Base-by-base conservation (phyloP, 2,797 vertebrate genomes). In the Mus spretus region DNA sequence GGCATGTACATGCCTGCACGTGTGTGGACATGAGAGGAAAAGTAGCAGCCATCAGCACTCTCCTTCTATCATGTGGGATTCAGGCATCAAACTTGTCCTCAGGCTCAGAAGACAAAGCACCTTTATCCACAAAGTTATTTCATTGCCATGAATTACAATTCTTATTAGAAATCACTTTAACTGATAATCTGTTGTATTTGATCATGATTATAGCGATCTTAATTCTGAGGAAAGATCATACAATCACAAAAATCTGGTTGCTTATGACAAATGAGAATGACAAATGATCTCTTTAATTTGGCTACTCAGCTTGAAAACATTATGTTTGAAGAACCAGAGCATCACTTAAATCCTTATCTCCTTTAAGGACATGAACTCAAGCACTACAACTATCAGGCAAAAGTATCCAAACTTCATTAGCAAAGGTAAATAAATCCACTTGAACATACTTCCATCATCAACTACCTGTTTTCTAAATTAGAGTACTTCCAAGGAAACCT, bases 401-500 rank as follows among this genome's bases (percentile, higher is more conserved):
- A 6, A 67, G 15, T 77, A 59, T 50, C 40, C 47, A 91, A 86
- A 34, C 26, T 59, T 89, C 59, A 89, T 61, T 92, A 63, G 28
- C 37, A 44, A 20, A 81, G 53, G 50, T 93, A 94, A 88, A 40
- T 63, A 50, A 96, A 90, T 65, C 40, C 17, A 95, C 34, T 1
- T 94, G 37, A 92, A 94, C 47, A 67, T 40, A 94, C 80, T 84
- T 89, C 34, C 28, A 95, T 65, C n/a, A 72, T 61, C 57, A 81
- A 67, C 77, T 88, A 86, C 28, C 14, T 77, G 12, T 65, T 93
- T 90, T n/a, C 78, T 93, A 77, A 98, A 95, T 91, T 34, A 72
- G 80, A 91, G 11, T 13, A 89, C 10, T 75, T 37, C 65, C 22
- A 75, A 83, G 11, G 47, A 84, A 50, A 26, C 0, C 26, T 70